These are phyloP conservation scores for Meandrina meandrites DNA, from an alignment of 92 coral and sea anemone species.

Conservation along the genomic window DNA sequence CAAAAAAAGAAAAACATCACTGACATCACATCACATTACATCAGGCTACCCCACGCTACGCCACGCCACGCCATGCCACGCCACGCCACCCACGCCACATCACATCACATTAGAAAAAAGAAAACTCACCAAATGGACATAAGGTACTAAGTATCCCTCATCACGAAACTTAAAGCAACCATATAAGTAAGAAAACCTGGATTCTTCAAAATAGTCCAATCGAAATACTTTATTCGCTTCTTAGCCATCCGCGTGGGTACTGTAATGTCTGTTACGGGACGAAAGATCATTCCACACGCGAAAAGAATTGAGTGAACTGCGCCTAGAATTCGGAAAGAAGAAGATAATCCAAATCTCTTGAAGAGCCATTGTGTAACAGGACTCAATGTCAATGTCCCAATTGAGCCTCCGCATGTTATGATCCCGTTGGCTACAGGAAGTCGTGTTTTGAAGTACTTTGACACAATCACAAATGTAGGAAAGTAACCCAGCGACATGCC, in stretches of 20 bases:
- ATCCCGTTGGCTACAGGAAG: constrained; percentile 53
- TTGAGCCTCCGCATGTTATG: constrained; percentile 38
- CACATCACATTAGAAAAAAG: background rate
- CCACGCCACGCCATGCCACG: no score
- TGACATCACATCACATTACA: no score
- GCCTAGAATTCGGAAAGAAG: constrained; percentile 43
- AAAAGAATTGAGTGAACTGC: constrained; percentile 35
- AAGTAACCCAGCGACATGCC: constrained; percentile 57
- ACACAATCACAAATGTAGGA: constrained; percentile 32
- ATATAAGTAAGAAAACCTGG: constrained; percentile 35
- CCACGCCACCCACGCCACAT: no score
- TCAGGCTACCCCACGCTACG: no score
- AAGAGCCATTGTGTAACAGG: constrained; percentile 43
- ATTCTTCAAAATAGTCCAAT: constrained; percentile 38
- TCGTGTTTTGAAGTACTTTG: constrained; percentile 25
- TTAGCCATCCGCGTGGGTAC: background rate
- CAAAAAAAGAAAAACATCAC: no score
- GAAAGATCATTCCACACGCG: constrained; percentile 33
- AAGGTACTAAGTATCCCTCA: constrained; percentile 64
- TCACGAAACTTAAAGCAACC: constrained; percentile 29
- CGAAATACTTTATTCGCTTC: constrained; percentile 37
- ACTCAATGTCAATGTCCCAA: constrained; percentile 51
- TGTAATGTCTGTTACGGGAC: background rate
- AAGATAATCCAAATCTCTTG: constrained; percentile 29
- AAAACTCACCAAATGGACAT: constrained; percentile 60